Percentiles rank a stretch among this genome's conserved stretches.
Evolutionary conservation across 2,888 invertebrate genomes (phyloP).

Genomic region (Ophion ventricosus): DNA sequence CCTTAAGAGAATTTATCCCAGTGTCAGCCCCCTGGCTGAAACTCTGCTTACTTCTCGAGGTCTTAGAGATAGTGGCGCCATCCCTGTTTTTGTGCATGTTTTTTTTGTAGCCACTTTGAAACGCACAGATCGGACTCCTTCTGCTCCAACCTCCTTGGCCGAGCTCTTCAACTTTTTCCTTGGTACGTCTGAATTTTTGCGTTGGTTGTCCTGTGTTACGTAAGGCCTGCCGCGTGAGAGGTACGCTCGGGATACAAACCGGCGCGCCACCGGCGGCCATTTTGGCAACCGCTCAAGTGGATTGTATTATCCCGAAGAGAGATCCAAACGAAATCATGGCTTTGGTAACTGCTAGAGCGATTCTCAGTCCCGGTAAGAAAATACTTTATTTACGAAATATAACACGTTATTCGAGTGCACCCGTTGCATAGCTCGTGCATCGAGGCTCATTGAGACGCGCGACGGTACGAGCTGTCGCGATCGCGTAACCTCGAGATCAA

Average conservation of each 20-base stretch:
- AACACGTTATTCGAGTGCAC: conserved; percentile 3
- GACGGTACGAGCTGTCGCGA: neutral
- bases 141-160: no score
- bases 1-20: no score
- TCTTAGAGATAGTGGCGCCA: no score
- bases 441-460: neutral
- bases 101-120: no score
- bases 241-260: neutral
- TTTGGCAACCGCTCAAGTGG: neutral
- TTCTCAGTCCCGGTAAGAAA: conserved; percentile 80
- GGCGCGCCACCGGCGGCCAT: conserved; percentile 2
- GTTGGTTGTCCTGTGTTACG: no score
- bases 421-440: neutral
- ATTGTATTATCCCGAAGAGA: conserved; percentile 25
- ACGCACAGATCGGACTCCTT: no score
- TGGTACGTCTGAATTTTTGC: no score
- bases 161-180: neutral
- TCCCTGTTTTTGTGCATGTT: no score
- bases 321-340: conserved; percentile 79
- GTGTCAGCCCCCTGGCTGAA: no score
- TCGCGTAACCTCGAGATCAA: neutral
- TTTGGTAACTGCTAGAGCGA: conserved; percentile 76
- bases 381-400: conserved; percentile 50
- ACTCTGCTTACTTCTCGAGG: no score
- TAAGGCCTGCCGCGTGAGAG: neutral